Percentiles rank a stretch among this genome's conserved stretches.
Conservation (phyloP, 2,888 invertebrate species). For the Campoplex capitator region DNA sequence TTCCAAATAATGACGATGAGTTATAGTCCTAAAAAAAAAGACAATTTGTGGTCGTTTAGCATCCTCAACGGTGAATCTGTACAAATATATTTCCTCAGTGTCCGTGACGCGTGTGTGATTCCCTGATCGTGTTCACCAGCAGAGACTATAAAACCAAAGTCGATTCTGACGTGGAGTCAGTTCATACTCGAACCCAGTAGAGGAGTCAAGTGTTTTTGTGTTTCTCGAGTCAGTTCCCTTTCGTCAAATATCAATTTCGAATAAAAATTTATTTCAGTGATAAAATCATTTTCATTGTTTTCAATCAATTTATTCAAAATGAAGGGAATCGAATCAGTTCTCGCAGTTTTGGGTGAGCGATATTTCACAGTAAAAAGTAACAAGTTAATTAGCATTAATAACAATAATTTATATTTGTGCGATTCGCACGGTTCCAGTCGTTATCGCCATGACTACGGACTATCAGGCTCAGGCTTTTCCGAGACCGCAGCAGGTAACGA, state of each 20-base stretch:
- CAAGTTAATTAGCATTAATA: not conserved
- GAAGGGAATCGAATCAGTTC: slow-evolving; percentile 6
- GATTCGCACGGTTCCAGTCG: slow-evolving; percentile 17
- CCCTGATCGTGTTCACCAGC: slow-evolving; percentile 19
- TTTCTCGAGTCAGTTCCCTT: slow-evolving; percentile 10
- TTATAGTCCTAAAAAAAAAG: not conserved
- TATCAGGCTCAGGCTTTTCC: slow-evolving; percentile 40
- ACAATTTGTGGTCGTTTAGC: not conserved
- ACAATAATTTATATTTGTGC: not conserved
- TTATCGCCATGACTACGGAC: slow-evolving; percentile 28
- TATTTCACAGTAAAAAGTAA: not conserved
- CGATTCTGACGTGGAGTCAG: slow-evolving; percentile 53
- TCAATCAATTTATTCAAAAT: slow-evolving; percentile 33
- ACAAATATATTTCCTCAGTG: not conserved
- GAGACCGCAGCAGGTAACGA: slow-evolving; percentile 45
- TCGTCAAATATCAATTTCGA: not conserved
- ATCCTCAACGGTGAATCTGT: not conserved
- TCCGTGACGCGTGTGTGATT: slow-evolving; percentile 21
- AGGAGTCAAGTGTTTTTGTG: slow-evolving; percentile 7
- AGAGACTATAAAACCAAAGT: slow-evolving; percentile 66
- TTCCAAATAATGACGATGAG: too few relatives aligned
- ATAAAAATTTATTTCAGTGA: not conserved
- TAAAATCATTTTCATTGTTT: not conserved
- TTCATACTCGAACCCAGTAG: slow-evolving; percentile 50
- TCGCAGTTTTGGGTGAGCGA: slow-evolving; percentile 42